Evolutionary conservation across 2,888 invertebrate genomes (phyloP).

Genomic region (Sphecodes monilicornis): DNA sequence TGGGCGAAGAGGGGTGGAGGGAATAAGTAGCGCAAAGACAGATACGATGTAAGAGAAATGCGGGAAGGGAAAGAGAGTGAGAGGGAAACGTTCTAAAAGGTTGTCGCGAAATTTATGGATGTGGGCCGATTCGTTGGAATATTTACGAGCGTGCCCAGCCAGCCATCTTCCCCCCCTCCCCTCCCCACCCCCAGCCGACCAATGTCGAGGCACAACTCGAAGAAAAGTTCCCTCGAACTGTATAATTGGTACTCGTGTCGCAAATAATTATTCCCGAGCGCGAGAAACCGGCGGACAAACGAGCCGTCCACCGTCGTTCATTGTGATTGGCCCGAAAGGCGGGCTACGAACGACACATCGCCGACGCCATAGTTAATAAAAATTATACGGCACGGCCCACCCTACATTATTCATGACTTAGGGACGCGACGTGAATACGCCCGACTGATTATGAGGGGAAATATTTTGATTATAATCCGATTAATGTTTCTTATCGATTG

Average conservation of each 20-base stretch:
- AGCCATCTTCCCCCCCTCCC: not conserved
- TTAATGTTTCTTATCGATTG: conserved; percentile 53
- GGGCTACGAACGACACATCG: conserved; percentile 24
- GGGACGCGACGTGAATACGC: conserved; percentile 41
- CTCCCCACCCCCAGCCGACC: too few relatives aligned
- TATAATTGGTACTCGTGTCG: conserved; percentile 70
- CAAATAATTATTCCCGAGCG: conserved; percentile 64
- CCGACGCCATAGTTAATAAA: conserved; percentile 52
- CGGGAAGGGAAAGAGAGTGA: not conserved
- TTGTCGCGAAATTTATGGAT: conserved; percentile 19
- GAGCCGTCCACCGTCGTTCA: conserved; percentile 19
- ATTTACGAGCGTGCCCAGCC: conserved; percentile 1
- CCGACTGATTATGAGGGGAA: conserved; percentile 45
- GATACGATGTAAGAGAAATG: conserved; percentile 7
- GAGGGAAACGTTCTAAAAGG: conserved; percentile 21
- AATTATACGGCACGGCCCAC: conserved; percentile 45
- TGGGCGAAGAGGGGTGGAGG: not conserved
- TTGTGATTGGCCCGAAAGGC: conserved; percentile 53
- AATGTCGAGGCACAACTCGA: too few relatives aligned
- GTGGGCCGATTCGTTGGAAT: not conserved
- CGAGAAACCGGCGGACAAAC: conserved; percentile 36
- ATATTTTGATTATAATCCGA: conserved; percentile 50
- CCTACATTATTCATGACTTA: conserved; percentile 50
- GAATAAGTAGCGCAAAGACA: conserved; percentile 6
- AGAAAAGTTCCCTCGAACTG: conserved; percentile 35